phyloP scores from a whole-genome alignment of 1,140 invertebrate species.

The Psix sp. region DNA sequence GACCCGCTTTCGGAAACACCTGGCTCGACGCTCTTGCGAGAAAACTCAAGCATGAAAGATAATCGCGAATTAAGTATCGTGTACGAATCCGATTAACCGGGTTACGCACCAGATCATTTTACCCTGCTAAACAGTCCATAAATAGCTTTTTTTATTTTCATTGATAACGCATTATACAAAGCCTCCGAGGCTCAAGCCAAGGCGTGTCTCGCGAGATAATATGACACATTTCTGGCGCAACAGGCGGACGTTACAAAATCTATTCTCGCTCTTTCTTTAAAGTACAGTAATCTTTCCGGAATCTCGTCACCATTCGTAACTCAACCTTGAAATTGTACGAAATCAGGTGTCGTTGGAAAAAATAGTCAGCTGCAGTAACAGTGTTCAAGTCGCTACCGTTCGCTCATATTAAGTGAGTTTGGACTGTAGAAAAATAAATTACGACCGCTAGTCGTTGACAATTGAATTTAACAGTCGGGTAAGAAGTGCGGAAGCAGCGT shows the following conservation, averaged over 20 bases:
- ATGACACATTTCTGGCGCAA: too few relatives aligned
- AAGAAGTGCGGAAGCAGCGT: slow-evolving; percentile 46
- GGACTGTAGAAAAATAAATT: slow-evolving; percentile 8
- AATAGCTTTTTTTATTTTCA: too few relatives aligned
- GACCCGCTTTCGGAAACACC: slow-evolving; percentile 44
- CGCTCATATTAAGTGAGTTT: slow-evolving; percentile 3
- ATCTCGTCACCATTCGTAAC: slow-evolving; percentile 10
- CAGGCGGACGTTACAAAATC: too few relatives aligned
- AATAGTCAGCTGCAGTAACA: slow-evolving; percentile 26
- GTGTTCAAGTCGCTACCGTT: too few relatives aligned
- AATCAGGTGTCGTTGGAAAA: slow-evolving; percentile 16
- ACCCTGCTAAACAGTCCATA: slow-evolving; percentile 31
- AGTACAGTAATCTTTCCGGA: neutral
- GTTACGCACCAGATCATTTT: slow-evolving; percentile 32
- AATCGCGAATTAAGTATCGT: slow-evolving; percentile 28
- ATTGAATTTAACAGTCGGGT: slow-evolving; percentile 43
- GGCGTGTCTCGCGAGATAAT: too few relatives aligned
- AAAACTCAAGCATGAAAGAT: slow-evolving; percentile 25
- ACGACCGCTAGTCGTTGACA: slow-evolving; percentile 25
- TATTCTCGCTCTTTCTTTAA: too few relatives aligned
- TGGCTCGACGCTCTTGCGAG: too few relatives aligned
- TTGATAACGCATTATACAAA: too few relatives aligned
- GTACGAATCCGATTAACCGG: slow-evolving; percentile 43
- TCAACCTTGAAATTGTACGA: slow-evolving; percentile 34
- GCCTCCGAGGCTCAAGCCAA: too few relatives aligned